phyloP scores from a whole-genome alignment of 2,888 invertebrate species.

The Dexiosoma caninum region DNA sequence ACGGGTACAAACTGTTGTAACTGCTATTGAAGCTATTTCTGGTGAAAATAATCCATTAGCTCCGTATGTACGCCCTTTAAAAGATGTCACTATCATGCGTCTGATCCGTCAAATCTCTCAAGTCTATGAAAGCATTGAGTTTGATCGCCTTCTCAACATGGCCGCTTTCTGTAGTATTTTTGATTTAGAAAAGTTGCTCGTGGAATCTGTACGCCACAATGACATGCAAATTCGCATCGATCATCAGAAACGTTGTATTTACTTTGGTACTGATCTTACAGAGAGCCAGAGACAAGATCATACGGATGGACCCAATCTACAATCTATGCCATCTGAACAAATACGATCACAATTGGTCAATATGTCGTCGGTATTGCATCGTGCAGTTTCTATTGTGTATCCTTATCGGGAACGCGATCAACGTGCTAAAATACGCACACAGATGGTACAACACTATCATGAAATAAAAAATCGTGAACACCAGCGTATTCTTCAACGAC shows the following conservation, averaged over 20 bases:
- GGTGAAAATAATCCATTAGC: conserved; percentile 84
- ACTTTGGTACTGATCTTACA: conserved; percentile 95
- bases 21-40: conserved; percentile 81
- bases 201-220: conserved; percentile 96
- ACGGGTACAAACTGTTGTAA: conserved; percentile 88
- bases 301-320: conserved; percentile 94
- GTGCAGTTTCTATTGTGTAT: conserved; percentile 87
- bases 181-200: conserved; percentile 93
- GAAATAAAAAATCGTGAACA: conserved; percentile 92
- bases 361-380: conserved; percentile 90
- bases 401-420: conserved; percentile 87
- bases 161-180: conserved; percentile 92
- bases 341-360: conserved; percentile 94
- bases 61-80: conserved; percentile 92
- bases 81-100: conserved; percentile 94
- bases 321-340: conserved; percentile 95
- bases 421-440: conserved; percentile 84
- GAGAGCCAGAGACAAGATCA: conserved; percentile 95
- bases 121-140: conserved; percentile 96
- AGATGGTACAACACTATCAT: conserved; percentile 89
- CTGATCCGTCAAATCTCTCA: conserved; percentile 93
- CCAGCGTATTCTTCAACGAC: conserved; percentile 91
- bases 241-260: conserved; percentile 88
- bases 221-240: conserved; percentile 96
- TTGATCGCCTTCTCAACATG: conserved; percentile 88